Evolutionary conservation across 2,888 invertebrate genomes (phyloP).

Genomic region (Bellardia bayeri): DNA sequence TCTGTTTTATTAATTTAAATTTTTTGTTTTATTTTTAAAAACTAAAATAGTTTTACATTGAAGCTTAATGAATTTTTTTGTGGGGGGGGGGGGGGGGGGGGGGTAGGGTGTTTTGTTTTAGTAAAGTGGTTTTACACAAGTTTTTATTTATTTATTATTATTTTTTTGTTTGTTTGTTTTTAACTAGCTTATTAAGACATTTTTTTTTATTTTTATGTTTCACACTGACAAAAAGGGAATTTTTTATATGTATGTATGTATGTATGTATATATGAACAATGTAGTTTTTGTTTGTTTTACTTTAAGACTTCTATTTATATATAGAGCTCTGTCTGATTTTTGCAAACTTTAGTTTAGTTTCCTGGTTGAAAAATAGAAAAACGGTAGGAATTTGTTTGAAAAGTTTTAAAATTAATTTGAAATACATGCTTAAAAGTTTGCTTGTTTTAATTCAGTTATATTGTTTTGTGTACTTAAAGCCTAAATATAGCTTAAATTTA

Average conservation of each 20-base stretch:
- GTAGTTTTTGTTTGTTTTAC: constrained; percentile 44
- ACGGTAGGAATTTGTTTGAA: constrained; percentile 8
- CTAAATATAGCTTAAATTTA: constrained; percentile 68
- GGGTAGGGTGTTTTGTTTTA: constrained; percentile 49
- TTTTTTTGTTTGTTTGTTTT: constrained; percentile 29
- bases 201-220: constrained; percentile 69
- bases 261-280: constrained; percentile 71
- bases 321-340: constrained; percentile 52
- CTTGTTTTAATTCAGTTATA: constrained; percentile 28
- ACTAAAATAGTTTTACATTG: constrained; percentile 72
- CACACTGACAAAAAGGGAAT: constrained; percentile 73
- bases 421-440: constrained; percentile 37
- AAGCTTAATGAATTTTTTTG: constrained; percentile 70
- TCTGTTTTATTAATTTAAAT: constrained; percentile 51
- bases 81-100: not conserved
- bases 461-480: constrained; percentile 57
- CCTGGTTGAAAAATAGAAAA: not conserved
- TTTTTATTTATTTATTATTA: constrained; percentile 47
- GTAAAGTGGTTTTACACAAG: constrained; percentile 69
- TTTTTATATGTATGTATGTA: constrained; percentile 68
- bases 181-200: constrained; percentile 70
- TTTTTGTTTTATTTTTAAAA: constrained; percentile 57
- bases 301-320: constrained; percentile 59
- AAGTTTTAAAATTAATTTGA: constrained; percentile 16
- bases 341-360: constrained; percentile 53